Conservation (phyloP, 2,888 invertebrate genomes). For the Drosophila fulvimacula region DNA sequence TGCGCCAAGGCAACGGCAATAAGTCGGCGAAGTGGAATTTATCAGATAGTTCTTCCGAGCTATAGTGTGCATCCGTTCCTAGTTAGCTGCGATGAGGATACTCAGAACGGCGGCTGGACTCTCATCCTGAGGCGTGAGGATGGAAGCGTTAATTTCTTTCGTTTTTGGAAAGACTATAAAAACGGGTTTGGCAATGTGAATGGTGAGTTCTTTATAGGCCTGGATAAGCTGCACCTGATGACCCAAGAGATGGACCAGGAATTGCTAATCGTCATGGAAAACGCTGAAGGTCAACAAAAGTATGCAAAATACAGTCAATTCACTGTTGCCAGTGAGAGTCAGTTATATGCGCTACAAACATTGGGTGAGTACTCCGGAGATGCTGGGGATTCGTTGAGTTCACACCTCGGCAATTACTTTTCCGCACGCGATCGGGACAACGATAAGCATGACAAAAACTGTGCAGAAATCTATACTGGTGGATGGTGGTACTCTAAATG, state of each 20-base stretch:
- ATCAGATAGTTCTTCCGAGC: slow-evolving; percentile 87
- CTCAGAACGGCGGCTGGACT: slow-evolving; percentile 89
- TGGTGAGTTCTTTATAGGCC: slow-evolving; percentile 89
- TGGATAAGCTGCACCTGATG: slow-evolving; percentile 87
- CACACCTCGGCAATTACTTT: slow-evolving; percentile 89
- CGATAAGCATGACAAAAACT: slow-evolving; percentile 88
- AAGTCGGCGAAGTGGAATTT: slow-evolving; percentile 84
- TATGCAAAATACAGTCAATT: slow-evolving; percentile 88
- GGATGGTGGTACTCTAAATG: slow-evolving; percentile 91
- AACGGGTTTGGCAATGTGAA: slow-evolving; percentile 88
- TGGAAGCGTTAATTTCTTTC: slow-evolving; percentile 88
- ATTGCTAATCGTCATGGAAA: slow-evolving; percentile 87
- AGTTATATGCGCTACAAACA: slow-evolving; percentile 88
- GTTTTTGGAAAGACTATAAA: slow-evolving; percentile 88
- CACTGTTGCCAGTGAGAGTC: slow-evolving; percentile 88
- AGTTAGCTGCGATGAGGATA: slow-evolving; percentile 85
- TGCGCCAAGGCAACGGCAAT: slow-evolving; percentile 64
- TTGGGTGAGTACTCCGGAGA: slow-evolving; percentile 88
- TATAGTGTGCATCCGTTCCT: slow-evolving; percentile 87
- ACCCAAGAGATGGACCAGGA: slow-evolving; percentile 85
- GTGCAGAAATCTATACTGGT: slow-evolving; percentile 88
- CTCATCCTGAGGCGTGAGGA: slow-evolving; percentile 88
- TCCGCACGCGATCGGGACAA: slow-evolving; percentile 89
- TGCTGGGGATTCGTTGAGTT: slow-evolving; percentile 88
- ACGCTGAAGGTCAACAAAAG: slow-evolving; percentile 86